Evolutionary conservation across 1,140 invertebrate genomes (phyloP).

Genomic region (Bombus picipes): DNA sequence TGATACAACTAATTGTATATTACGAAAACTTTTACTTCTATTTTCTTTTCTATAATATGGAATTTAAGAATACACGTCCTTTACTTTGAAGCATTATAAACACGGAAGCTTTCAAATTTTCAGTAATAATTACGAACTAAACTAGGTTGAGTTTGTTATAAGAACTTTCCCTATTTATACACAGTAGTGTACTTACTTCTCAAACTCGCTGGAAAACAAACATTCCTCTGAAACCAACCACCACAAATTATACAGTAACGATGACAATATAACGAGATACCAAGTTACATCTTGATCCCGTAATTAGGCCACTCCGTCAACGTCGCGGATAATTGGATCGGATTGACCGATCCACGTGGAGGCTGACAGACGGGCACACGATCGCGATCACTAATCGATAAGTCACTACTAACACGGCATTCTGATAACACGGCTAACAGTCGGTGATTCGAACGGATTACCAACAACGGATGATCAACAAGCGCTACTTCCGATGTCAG

Average conservation of each 20-base stretch:
- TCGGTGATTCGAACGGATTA: neutral
- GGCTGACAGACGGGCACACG: neutral
- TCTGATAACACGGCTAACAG: constrained; percentile 14
- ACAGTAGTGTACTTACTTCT: neutral
- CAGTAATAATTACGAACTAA: neutral
- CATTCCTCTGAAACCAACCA: neutral
- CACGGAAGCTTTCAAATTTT: neutral
- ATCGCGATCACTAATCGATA: constrained; percentile 22
- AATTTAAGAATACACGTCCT: no score
- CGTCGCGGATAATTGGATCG: constrained; percentile 24
- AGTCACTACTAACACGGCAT: constrained; percentile 8
- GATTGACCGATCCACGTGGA: neutral
- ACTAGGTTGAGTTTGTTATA: neutral
- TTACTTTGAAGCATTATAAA: neutral
- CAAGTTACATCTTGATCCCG: neutral
- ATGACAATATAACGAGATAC: neutral
- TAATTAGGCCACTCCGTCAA: constrained; percentile 28
- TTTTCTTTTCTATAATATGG: no score
- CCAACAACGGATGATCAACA: neutral
- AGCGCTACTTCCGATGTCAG: constrained; percentile 25
- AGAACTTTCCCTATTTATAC: neutral
- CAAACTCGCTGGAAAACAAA: no score
- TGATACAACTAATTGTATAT: no score
- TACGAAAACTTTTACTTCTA: no score
- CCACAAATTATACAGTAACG: neutral